Base-by-base conservation (phyloP, 1,140 invertebrate genomes). In the Drosophila yakuba region DNA sequence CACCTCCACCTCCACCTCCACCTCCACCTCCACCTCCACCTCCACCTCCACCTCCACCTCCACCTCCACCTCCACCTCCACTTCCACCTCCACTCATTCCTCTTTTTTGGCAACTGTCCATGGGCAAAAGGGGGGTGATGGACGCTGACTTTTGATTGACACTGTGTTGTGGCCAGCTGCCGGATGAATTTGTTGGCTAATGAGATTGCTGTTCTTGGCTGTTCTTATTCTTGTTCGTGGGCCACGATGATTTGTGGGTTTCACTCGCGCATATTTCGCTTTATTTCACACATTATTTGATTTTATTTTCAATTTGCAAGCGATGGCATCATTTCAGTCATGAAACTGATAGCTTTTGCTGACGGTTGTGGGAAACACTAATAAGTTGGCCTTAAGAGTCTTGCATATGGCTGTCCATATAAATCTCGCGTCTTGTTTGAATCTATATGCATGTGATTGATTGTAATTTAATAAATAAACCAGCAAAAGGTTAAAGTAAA, bases 111-210 rank as follows among this genome's bases (percentile, higher is more conserved):
- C 79, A 78, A 60, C 10, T 38, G 32, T 59, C 51, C 57, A 52
- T 41, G 54, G 8, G 3, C 0, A 25, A 14, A 20, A 32, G 32
- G 51, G 4, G 39, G 14, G n/a, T 11, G 38, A n/a, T 12, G 41
- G 17, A 44, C 17, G 59, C 20, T 47, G 58, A 62, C 80, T 61
- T 74, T 68, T 85, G 78, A 85, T 86, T 86, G 82, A 86, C 82
- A 85, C 59, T 69, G 51, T 69, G 44, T 78, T 85, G 74, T 81
- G 78, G 52, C 47, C 82, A 85, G 81, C 82, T 85, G 81, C 74
- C 81, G 81, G 73, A 80, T 77, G 77, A 58, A 57, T 75, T 69
- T 57, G 57, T 50, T 57, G 39, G 44, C 64, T 71, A 58, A 54
- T 62, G 67, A 71, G 67, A 43, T 43, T 44, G 72, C 58, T 48